Conservation (phyloP, 2,113 vertebrate genomes). For the Cryptomyrus ogoouensis region DNA sequence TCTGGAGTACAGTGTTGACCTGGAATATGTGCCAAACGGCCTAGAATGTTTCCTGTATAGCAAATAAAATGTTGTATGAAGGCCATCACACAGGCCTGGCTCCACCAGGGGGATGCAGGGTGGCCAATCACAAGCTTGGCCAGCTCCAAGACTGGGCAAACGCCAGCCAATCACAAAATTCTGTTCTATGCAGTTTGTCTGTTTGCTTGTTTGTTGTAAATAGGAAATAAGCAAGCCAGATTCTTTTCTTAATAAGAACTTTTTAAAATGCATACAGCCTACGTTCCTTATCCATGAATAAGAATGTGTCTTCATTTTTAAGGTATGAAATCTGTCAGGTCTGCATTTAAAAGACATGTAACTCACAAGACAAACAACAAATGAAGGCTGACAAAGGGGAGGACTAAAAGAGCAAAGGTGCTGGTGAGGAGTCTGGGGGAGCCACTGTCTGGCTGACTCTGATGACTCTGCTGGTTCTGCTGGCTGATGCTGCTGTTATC, state of each 20-base stretch:
- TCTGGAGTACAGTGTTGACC: constrained; percentile 40
- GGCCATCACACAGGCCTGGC: not conserved
- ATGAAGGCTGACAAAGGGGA: constrained; percentile 37
- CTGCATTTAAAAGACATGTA: not conserved
- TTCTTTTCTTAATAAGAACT: not conserved
- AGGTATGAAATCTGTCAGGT: not conserved
- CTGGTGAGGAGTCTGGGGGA: constrained; percentile 10
- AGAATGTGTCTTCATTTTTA: not conserved
- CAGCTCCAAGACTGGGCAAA: not conserved
- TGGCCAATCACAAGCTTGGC: not conserved
- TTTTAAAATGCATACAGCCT: not conserved
- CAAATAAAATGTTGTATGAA: constrained; percentile 14
- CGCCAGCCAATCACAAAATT: not conserved
- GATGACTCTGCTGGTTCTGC: not conserved
- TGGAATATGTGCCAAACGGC: constrained; percentile 25
- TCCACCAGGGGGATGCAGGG: not conserved
- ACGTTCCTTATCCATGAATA: not conserved
- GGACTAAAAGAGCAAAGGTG: constrained; percentile 22
- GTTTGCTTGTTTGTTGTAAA: not conserved
- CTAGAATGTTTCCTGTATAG: not conserved
- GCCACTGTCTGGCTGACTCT: not conserved
- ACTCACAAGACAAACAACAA: constrained; percentile 28
- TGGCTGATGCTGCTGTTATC: not conserved
- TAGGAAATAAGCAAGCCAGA: not conserved
- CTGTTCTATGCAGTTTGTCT: not conserved